Base-by-base conservation (phyloP, 2,888 invertebrate genomes). In the Apodemia hepburni region DNA sequence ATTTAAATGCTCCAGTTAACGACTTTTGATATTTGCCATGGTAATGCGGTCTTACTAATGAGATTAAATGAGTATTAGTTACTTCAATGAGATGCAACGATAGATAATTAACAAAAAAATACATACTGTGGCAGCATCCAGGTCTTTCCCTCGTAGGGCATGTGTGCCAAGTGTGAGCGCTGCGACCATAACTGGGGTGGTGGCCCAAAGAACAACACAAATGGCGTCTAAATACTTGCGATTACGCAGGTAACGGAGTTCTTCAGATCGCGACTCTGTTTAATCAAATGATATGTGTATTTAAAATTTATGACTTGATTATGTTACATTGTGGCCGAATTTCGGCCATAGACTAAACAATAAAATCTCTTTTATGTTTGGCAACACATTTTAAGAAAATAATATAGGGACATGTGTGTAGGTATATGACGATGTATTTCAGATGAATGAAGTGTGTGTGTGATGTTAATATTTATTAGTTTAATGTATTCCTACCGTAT, bases 181-280 rank as follows among this genome's bases (percentile, higher is more conserved):
- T 2, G 97, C 95, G 74, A 98, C 97, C 22, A 98, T 80, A 33
- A 99, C 97, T 0, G 99, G 99, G 8, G 99, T 99, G 0, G 98
- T 98, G 0, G 99, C 99, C 99, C 99, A 99, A 82, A 99, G 96
- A 81, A 98, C 99, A 15, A 99, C 99, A 85, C 99, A 99, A 66
- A 98, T 87, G 0, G 99, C 99, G 89, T 99, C 99, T 70, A 99
- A 85, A 85, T 99, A 99, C 91, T 99, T 99, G 66, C 98, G 93
- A 9, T 95, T 95, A 70, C 95, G 95, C 64, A 98, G 85, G 79
- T 95, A 96, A 64, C 93, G 93, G 60, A 98, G 80, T 88, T 98
- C 98, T 57, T 91, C 87, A 22, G 87, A 87, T 59, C 97, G 93
- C 18, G 94, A 85, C 70, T 92, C 96, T 96, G 70, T 49, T 51